phyloP scores from a whole-genome alignment of 2,113 vertebrate genomes.

The Thermophis baileyi region DNA sequence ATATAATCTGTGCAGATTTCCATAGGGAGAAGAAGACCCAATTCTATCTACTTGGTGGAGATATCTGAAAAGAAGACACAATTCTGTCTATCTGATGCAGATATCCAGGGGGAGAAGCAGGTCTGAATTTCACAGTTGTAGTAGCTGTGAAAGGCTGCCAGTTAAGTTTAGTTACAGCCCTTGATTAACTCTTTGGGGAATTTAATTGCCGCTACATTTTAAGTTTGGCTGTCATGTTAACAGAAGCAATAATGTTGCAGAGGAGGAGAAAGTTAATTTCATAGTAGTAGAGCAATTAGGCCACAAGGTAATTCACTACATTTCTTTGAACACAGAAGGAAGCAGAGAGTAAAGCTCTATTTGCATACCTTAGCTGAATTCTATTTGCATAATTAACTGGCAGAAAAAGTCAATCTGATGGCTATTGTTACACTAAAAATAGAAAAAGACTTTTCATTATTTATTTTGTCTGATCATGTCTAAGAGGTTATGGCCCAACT shows the following conservation, averaged over 20 bases:
- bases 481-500: neutral
- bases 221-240: neutral
- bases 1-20: neutral
- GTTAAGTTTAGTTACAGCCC: neutral
- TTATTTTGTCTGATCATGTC: neutral
- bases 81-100: neutral
- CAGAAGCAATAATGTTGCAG: neutral
- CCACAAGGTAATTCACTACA: neutral
- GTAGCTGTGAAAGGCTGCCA: neutral
- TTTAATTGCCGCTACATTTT: neutral
- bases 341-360: neutral
- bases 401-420: neutral
- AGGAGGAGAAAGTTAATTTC: neutral
- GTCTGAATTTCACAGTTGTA: neutral
- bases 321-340: neutral
- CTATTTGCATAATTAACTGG: neutral
- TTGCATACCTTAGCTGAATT: neutral
- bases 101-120: neutral
- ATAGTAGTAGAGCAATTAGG: neutral
- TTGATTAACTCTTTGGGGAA: neutral
- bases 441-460: neutral
- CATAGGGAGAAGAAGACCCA: neutral
- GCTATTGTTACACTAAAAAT: neutral
- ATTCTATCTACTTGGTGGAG: neutral
- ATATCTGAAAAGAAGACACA: neutral